These are phyloP conservation scores for Nowickia ferox DNA, from an alignment of 2,888 invertebrate species.

Conservation along the genomic window DNA sequence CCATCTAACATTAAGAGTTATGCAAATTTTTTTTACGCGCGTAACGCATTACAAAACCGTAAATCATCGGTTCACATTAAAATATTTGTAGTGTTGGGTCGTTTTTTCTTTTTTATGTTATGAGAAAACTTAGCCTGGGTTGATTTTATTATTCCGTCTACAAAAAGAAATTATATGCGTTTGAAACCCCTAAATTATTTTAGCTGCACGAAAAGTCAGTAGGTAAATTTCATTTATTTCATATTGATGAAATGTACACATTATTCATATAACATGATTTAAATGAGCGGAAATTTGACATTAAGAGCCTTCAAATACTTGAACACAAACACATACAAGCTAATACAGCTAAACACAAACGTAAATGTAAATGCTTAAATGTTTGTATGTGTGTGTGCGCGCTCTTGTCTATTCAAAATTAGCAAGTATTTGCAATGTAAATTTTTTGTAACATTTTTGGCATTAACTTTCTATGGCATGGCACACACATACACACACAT, in stretches of 20 bases:
- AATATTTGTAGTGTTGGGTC: no score
- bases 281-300: slow-evolving; percentile 68
- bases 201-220: not conserved
- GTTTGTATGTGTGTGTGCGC: not conserved
- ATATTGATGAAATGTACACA: slow-evolving; percentile 41
- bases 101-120: no score
- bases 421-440: slow-evolving; percentile 60
- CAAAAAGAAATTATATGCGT: not conserved
- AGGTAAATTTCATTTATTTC: slow-evolving; percentile 5
- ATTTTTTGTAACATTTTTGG: slow-evolving; percentile 52
- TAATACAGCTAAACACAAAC: not conserved
- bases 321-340: slow-evolving; percentile 16
- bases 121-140: no score
- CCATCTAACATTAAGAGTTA: no score
- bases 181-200: not conserved
- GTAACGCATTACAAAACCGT: no score
- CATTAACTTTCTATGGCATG: not conserved
- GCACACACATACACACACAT: not conserved
- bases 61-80: no score
- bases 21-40: no score
- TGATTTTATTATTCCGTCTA: no score
- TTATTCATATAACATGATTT: slow-evolving; percentile 58
- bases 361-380: not conserved
- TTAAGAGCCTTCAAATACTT: slow-evolving; percentile 58
- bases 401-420: slow-evolving; percentile 11